Conservation (phyloP, 2,888 invertebrate species). For the Agrotis clavis region DNA sequence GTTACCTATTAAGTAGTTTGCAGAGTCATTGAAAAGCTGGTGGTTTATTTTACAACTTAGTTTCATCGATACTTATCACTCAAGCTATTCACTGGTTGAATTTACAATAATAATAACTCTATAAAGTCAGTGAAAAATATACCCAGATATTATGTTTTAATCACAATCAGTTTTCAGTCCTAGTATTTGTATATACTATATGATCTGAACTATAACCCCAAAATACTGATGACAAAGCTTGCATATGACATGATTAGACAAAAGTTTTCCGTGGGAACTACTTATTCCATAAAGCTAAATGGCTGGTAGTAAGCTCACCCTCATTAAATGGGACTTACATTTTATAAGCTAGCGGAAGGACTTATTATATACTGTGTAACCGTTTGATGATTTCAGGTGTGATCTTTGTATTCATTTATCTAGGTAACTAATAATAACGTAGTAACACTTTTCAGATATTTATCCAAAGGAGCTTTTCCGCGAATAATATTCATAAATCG, state of each 20-base stretch:
- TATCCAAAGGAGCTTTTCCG: background rate
- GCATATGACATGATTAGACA: too few relatives aligned
- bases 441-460: background rate
- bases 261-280: background rate
- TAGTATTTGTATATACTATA: background rate
- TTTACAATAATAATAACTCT: background rate
- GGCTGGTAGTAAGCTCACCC: too few relatives aligned
- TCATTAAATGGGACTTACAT: too few relatives aligned
- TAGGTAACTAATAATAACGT: too few relatives aligned
- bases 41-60: background rate
- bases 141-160: too few relatives aligned
- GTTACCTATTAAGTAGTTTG: too few relatives aligned
- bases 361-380: too few relatives aligned
- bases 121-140: background rate
- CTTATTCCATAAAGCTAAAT: too few relatives aligned
- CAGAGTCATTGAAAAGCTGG: background rate
- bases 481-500: constrained; percentile 1
- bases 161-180: background rate
- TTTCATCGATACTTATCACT: background rate
- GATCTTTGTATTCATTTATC: too few relatives aligned
- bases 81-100: background rate
- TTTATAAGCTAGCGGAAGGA: too few relatives aligned
- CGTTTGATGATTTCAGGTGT: too few relatives aligned
- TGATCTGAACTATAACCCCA: background rate
- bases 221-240: background rate